These are phyloP conservation scores for Platycheirus rosarum DNA, from an alignment of 2,888 invertebrate species.

Conservation along the genomic window DNA sequence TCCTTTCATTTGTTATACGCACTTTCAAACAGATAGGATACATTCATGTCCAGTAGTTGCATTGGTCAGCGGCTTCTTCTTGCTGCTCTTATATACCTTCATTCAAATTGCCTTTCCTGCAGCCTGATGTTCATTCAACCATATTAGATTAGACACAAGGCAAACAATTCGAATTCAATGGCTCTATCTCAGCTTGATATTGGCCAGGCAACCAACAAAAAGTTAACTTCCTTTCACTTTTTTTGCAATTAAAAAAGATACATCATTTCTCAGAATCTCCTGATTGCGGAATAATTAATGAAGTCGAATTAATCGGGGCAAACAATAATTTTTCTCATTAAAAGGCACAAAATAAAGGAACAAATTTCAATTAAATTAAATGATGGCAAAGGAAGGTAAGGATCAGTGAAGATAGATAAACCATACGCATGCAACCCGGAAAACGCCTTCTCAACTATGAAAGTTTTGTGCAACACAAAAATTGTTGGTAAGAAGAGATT, in stretches of 20 bases:
- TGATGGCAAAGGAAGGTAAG: not conserved
- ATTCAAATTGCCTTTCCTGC: slow-evolving; percentile 44
- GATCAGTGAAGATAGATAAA: not conserved
- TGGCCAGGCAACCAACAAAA: slow-evolving; percentile 14
- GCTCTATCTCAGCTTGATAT: slow-evolving; percentile 17
- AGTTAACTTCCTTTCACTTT: slow-evolving; percentile 67
- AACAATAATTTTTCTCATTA: slow-evolving; percentile 48
- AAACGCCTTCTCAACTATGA: slow-evolving; percentile 53
- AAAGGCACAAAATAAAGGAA: slow-evolving; percentile 47
- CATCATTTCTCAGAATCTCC: slow-evolving; percentile 58
- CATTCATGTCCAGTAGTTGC: not conserved
- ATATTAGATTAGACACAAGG: slow-evolving; percentile 9
- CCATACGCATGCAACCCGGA: slow-evolving; percentile 60
- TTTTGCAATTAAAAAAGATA: slow-evolving; percentile 54
- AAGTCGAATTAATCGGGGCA: slow-evolving; percentile 55
- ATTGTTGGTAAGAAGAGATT: slow-evolving; percentile 42
- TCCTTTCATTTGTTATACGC: slow-evolving; percentile 43
- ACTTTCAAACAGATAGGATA: slow-evolving; percentile 44
- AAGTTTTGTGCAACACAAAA: slow-evolving; percentile 27
- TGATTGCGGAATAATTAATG: slow-evolving; percentile 47
- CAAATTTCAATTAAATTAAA: slow-evolving; percentile 45
- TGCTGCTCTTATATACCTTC: not conserved
- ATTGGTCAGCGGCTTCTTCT: slow-evolving; percentile 1
- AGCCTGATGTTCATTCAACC: not conserved
- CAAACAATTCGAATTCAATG: slow-evolving; percentile 26